Base-by-base conservation (phyloP, 2,888 invertebrate species). In the Dione juno region DNA sequence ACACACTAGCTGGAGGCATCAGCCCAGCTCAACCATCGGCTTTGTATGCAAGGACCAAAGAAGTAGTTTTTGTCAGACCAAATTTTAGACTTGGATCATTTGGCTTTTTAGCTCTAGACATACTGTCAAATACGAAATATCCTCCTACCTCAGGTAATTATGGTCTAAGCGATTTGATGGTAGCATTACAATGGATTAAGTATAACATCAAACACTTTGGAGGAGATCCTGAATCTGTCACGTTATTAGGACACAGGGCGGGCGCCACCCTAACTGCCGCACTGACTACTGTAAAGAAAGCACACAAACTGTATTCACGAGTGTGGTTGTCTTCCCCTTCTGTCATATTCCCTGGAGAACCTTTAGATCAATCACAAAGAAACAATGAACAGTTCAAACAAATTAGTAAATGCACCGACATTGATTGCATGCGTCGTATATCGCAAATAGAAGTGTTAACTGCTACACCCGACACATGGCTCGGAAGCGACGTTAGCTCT, bases 191-290 rank as follows among this genome's bases (percentile, higher is more conserved):
- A 71, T 98, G 98, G 98, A 95, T 98, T 1, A 94, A 96, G 72
- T 87, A 95, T 76, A 98, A 98, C 83, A 97, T 97, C 58, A 95
- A 95, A 69, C 95, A 97, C 83, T 98, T 98, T 81, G 97, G 98
- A 0, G 98, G 98, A 0, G 96, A 97, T 83, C 94, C 95, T 0
- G 90, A 94, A 0, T 94, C 96, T 3, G 96, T 98, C 0, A 98
- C 97, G 0, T 82, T 98, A 48, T 94, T 98, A 79, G 98, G 97
- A 0, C 97, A 98, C 82, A 94, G 97, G 28, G 97, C 97, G 0
- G 98, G 98, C 1, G 98, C 96, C 0, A 97, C 97, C 0, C 87
- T 98, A 14, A 96, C 97, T 0, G 96, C 97, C 0, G 96, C 97
- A 0, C 88, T 98, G 52, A 94, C 95, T 81, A 88, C 96, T 75